Base-by-base conservation (phyloP, 2,888 invertebrate species). In the Mythimna loreyi region DNA sequence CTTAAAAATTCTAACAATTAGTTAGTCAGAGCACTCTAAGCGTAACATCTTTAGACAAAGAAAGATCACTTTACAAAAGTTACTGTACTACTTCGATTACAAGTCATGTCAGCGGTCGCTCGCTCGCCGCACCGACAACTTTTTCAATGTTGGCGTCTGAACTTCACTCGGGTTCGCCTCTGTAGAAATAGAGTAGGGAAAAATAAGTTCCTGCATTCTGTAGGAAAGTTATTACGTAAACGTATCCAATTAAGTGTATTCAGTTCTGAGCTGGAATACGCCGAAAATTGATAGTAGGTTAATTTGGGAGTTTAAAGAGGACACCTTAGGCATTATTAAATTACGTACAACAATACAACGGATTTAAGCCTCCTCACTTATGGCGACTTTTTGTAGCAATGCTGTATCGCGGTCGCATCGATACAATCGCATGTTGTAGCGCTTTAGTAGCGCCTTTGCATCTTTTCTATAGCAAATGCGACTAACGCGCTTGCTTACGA, bases 121-220 rank as follows among this genome's bases (percentile, higher is more conserved):
- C 30, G 58, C 47, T 58, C 13, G 36, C 66, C 64, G 36, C 43
- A 62, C 58, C 53, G 13, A 80, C 58, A 72, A 76, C 76, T 68
- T 82, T 67, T 72, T 74, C 67, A 67, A 67, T 69, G 82, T 65
- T 75, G 55, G 36, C 65, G 47, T 60, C 56, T 55, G 63, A 70
- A 75, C 72, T 72, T 72, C n/a, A 45, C 56, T 65, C 52, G 50
- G 40, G 33, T 55, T 57, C 43, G 43, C 52, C 50, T 67, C 25
- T 56, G 60, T 75, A 62, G 57, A 72, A 78, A 67, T 72, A 63
- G 67, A 75, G 36, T 64, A 65, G 49, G 49, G 52, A 75, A 66
- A 72, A 73, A 69, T 66, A 60, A 63, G 61, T 75, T 65, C 52
- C 47, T 65, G 52, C 57, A 47, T 71, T 52, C 23, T 57, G 63